Conservation (phyloP, 2,888 invertebrate genomes). For the Cryptosula pallasiana region DNA sequence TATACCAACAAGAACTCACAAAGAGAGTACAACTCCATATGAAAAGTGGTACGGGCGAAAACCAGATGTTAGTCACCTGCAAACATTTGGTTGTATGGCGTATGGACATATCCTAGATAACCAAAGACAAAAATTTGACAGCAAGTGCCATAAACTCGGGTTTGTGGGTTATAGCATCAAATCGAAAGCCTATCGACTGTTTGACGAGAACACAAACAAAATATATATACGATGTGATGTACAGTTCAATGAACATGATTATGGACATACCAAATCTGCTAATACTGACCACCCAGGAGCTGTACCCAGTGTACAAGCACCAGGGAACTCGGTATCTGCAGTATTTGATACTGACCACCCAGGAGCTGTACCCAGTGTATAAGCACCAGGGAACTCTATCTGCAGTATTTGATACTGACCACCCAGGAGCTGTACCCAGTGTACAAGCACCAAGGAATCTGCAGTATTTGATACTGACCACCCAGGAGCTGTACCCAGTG, state of each 20-base stretch:
- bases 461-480: too few relatives aligned
- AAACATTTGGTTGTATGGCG: conserved; percentile 3
- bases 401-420: too few relatives aligned
- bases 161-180: background rate
- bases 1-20: background rate
- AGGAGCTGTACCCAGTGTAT: background rate
- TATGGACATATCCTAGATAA: background rate
- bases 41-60: conserved; percentile 25
- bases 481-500: background rate
- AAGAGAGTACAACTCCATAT: conserved; percentile 21
- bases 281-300: background rate
- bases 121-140: background rate
- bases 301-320: background rate
- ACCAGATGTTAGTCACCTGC: conserved; percentile 28
- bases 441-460: background rate
- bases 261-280: background rate
- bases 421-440: background rate
- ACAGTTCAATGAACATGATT: background rate
- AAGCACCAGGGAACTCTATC: background rate
- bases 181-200: background rate
- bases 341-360: too few relatives aligned
- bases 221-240: background rate
- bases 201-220: background rate
- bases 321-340: background rate
- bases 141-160: background rate